A percentile compares a stretch with the other conserved stretches of the same genome.
Evolutionary conservation across 2,797 vertebrate species (phyloP).

Genomic region (Rhincodon typus): DNA sequence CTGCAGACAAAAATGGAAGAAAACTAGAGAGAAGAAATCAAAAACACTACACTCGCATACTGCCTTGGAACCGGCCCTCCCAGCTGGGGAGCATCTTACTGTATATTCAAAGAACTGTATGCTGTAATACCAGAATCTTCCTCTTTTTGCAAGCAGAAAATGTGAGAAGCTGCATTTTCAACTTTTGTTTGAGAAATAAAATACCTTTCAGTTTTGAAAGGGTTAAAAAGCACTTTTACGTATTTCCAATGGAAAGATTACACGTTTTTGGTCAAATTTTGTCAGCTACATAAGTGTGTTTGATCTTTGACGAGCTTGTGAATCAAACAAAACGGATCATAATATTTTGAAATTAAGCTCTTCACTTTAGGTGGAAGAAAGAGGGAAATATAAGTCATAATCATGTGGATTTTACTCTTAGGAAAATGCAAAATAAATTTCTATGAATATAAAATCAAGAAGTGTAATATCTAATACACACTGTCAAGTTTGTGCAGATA

Average conservation of each 20-base stretch:
- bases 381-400: background rate
- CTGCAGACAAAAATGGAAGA: background rate
- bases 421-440: constrained; percentile 13
- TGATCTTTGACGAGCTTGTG: background rate
- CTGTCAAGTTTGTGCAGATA: background rate
- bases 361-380: background rate
- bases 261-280: background rate
- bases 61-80: background rate
- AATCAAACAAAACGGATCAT: constrained; percentile 1
- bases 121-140: background rate
- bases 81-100: background rate
- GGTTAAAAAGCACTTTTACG: background rate
- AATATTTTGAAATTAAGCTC: background rate
- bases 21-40: background rate
- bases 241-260: background rate
- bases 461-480: background rate
- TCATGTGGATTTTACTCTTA: background rate
- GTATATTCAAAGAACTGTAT: background rate
- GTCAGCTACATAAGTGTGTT: background rate
- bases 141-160: background rate
- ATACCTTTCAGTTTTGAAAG: constrained; percentile 3
- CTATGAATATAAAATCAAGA: constrained; percentile 14
- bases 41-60: background rate
- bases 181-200: background rate
- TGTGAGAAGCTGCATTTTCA: background rate